These are phyloP conservation scores for Peromyscus californicus DNA, from an alignment of 2,113 vertebrate genomes.

Conservation along the genomic window DNA sequence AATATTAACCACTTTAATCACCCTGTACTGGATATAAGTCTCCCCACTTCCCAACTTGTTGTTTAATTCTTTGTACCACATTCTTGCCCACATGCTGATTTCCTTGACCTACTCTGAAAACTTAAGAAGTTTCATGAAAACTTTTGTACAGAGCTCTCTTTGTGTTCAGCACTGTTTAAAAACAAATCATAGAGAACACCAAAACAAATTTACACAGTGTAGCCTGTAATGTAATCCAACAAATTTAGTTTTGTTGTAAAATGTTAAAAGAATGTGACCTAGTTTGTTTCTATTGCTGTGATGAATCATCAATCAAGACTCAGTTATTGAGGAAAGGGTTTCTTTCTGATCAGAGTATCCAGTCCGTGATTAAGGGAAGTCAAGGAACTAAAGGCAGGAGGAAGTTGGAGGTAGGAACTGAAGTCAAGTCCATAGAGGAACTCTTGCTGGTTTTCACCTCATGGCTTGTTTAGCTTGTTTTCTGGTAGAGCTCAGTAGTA, in stretches of 20 bases:
- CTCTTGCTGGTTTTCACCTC: background rate
- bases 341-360: background rate
- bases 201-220: background rate
- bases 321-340: background rate
- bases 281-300: background rate
- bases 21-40: background rate
- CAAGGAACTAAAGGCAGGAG: background rate
- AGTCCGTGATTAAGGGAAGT: background rate
- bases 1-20: too few species aligned
- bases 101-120: background rate
- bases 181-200: background rate
- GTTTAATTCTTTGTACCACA: background rate
- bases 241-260: background rate
- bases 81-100: background rate
- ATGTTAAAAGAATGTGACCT: background rate
- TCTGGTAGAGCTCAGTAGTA: background rate
- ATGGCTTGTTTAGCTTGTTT: background rate
- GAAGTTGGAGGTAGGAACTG: background rate
- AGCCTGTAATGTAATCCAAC: background rate
- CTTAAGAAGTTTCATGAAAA: background rate
- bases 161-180: background rate
- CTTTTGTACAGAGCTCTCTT: background rate
- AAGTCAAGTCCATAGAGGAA: background rate
- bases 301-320: background rate
- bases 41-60: too few species aligned